A percentile compares a stretch with the other conserved stretches of the same genome.
Conservation (phyloP, 1,140 invertebrate genomes). For the Bombus haemorrhoidalis region DNA sequence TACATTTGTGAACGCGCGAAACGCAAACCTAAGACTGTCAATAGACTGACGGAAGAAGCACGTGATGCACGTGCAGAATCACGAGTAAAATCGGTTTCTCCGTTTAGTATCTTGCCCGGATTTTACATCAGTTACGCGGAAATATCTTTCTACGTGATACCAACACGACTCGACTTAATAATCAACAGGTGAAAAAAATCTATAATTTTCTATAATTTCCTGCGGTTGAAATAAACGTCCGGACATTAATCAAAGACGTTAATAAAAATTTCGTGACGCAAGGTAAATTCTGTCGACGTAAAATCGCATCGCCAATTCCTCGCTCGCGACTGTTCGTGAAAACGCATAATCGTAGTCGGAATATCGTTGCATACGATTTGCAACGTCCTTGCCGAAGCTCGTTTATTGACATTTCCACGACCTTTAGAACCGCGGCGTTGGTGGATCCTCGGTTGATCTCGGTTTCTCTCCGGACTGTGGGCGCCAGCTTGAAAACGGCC, state of each 20-base stretch:
- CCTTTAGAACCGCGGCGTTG: slow-evolving; percentile 54
- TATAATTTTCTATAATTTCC: background rate
- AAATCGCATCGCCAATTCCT: background rate
- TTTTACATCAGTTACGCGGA: background rate
- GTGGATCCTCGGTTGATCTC: slow-evolving; percentile 49
- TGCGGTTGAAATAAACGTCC: background rate
- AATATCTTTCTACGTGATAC: background rate
- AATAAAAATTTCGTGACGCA: background rate
- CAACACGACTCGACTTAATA: background rate
- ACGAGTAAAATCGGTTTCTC: background rate
- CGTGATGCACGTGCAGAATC: background rate
- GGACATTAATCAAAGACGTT: background rate
- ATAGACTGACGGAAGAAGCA: background rate
- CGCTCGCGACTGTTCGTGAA: slow-evolving; percentile 21
- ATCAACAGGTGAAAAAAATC: background rate
- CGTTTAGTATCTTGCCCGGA: background rate
- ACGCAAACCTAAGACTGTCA: background rate
- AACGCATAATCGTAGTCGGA: slow-evolving; percentile 25
- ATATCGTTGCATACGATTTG: slow-evolving; percentile 21
- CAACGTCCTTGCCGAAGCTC: slow-evolving; percentile 58
- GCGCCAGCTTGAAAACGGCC: slow-evolving; percentile 52
- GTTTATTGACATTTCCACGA: slow-evolving; percentile 68
- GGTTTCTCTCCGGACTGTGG: slow-evolving; percentile 54
- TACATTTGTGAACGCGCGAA: slow-evolving; percentile 1
- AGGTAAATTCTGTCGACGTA: background rate